Conservation (phyloP, 1,140 invertebrate species). For the Drosophila tsacasi region DNA sequence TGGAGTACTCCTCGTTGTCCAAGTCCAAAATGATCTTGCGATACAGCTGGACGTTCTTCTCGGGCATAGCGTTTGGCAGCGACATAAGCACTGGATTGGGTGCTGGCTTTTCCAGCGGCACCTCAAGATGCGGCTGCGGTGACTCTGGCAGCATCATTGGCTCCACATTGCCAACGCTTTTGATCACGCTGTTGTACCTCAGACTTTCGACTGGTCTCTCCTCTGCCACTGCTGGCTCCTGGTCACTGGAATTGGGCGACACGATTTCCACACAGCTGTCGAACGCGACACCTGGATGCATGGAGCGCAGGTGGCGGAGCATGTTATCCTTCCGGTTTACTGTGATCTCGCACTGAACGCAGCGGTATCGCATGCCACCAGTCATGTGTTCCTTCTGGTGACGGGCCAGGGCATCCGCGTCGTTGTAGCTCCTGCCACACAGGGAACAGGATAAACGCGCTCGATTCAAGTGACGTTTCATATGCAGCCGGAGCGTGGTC, state of each 20-base stretch:
- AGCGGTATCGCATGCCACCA: constrained; percentile 87
- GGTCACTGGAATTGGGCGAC: neutral
- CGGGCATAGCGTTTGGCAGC: constrained; percentile 45
- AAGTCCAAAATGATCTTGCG: constrained; percentile 76
- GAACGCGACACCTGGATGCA: constrained; percentile 86
- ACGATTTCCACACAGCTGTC: constrained; percentile 49
- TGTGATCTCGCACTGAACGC: constrained; percentile 87
- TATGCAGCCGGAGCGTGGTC: constrained; percentile 63
- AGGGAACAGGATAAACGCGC: constrained; percentile 48
- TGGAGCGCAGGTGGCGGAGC: constrained; percentile 88
- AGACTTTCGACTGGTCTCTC: constrained; percentile 17
- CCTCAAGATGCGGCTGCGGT: neutral
- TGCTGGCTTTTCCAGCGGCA: constrained; percentile 5
- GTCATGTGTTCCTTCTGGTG: constrained; percentile 71
- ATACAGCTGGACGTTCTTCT: constrained; percentile 73
- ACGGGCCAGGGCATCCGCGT: constrained; percentile 58
- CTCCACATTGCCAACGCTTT: constrained; percentile 75
- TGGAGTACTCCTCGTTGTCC: constrained; percentile 71
- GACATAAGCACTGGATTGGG: constrained; percentile 11
- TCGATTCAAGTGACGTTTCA: constrained; percentile 54
- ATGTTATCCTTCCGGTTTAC: constrained; percentile 89
- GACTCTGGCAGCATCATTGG: constrained; percentile 45
- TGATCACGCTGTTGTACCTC: constrained; percentile 70
- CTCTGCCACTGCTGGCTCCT: neutral
- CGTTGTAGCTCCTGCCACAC: constrained; percentile 66